A percentile compares a stretch with the other conserved stretches of the same genome.
Conservation (phyloP, 2,113 vertebrate genomes). For the Oxygymnocypris stewartii region DNA sequence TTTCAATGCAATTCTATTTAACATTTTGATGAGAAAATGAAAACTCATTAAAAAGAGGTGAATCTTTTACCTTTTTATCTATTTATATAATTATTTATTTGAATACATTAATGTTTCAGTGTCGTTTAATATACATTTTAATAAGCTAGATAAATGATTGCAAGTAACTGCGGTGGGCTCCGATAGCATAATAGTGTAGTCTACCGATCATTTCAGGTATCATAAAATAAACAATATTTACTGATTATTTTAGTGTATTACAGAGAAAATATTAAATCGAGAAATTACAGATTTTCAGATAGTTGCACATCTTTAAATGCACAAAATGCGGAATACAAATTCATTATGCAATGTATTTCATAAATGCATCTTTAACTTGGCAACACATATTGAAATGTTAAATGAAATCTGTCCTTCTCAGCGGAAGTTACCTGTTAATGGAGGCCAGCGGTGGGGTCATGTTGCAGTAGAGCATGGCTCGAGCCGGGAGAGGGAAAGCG, state of each 20-base stretch:
- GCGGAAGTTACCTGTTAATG: constrained; percentile 63
- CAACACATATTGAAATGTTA: background rate
- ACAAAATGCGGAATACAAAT: background rate
- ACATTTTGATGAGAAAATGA: background rate
- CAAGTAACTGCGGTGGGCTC: background rate
- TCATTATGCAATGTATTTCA: background rate
- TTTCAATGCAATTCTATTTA: background rate
- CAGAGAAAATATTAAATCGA: background rate
- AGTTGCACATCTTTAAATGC: background rate
- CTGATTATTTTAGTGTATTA: background rate
- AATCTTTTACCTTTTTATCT: background rate
- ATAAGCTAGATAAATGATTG: background rate
- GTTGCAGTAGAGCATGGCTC: constrained; percentile 84
- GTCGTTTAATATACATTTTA: background rate
- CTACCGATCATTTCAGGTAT: background rate
- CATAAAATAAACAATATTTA: background rate
- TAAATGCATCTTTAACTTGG: background rate
- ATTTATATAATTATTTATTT: background rate
- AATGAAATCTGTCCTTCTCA: background rate
- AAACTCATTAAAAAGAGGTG: background rate
- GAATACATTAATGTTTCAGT: background rate
- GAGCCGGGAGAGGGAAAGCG: constrained; percentile 77
- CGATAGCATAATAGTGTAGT: background rate
- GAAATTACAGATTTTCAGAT: background rate
- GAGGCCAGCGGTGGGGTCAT: constrained; percentile 79